Evolutionary conservation across 2,888 invertebrate genomes (phyloP).

Genomic region (Phragmatobia fuliginosa): DNA sequence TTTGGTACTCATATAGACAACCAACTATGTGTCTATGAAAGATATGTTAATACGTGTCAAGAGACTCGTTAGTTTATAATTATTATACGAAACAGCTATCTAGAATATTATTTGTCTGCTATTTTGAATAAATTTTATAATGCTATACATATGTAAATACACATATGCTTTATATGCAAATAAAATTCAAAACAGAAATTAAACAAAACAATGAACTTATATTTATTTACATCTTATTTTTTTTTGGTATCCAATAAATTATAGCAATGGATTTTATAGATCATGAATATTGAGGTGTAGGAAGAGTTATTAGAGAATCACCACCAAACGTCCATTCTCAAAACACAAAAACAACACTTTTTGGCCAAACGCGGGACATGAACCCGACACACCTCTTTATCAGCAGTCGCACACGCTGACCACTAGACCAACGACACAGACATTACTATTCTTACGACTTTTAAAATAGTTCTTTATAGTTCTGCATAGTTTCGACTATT

Average conservation of each 20-base stretch:
- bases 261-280: background rate
- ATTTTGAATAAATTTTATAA: slow-evolving; percentile 1
- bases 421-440: too few relatives aligned
- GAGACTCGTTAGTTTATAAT: slow-evolving; percentile 13
- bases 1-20: background rate
- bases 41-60: slow-evolving; percentile 11
- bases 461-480: background rate
- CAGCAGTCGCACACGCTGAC: too few relatives aligned
- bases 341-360: too few relatives aligned
- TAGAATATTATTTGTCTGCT: slow-evolving; percentile 15
- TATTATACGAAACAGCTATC: slow-evolving; percentile 12
- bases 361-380: too few relatives aligned
- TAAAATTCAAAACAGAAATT: background rate
- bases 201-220: background rate
- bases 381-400: too few relatives aligned
- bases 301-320: too few relatives aligned
- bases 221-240: too few relatives aligned
- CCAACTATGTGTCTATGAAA: slow-evolving; percentile 3
- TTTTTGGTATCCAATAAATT: background rate
- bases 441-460: background rate
- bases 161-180: background rate
- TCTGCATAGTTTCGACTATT: background rate
- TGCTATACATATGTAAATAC: background rate
- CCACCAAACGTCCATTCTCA: too few relatives aligned
- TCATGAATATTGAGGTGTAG: too few relatives aligned